Conservation (phyloP, 1,140 invertebrate species). For the Orchestia grillus region DNA sequence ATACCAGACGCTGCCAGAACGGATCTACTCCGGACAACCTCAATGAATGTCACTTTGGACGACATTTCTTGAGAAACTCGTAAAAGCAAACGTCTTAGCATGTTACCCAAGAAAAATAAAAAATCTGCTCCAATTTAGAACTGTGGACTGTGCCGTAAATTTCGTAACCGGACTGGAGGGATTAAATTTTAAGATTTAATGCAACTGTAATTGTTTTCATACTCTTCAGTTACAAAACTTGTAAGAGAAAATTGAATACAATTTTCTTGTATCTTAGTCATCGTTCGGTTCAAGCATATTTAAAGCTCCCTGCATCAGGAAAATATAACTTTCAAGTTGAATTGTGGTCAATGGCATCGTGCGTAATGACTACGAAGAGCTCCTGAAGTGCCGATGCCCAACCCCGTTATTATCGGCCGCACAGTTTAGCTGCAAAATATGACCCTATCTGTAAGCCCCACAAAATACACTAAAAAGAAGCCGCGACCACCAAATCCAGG, state of each 20-base stretch:
- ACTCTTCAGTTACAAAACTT: neutral
- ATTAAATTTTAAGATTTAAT: neutral
- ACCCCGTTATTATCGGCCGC: conserved; percentile 41
- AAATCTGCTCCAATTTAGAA: neutral
- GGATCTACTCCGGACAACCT: neutral
- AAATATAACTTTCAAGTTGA: neutral
- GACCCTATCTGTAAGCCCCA: conserved; percentile 20
- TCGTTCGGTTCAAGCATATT: neutral
- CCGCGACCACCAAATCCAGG: conserved; percentile 16
- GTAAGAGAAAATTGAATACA: neutral
- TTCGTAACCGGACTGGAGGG: neutral
- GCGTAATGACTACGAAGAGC: conserved; percentile 26
- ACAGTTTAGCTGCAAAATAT: conserved; percentile 41
- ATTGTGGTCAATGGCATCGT: neutral
- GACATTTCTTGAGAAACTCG: neutral
- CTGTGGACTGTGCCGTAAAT: neutral
- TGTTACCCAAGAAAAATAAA: neutral
- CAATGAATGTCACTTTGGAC: neutral
- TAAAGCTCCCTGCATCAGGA: neutral
- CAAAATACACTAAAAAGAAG: conserved; percentile 44
- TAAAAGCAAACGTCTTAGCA: neutral
- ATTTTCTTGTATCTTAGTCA: neutral
- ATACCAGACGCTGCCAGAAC: neutral
- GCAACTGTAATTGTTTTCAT: neutral
- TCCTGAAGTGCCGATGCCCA: conserved; percentile 49